phyloP scores from a whole-genome alignment of 2,797 vertebrate genomes.

The Enteromius radiatus region DNA sequence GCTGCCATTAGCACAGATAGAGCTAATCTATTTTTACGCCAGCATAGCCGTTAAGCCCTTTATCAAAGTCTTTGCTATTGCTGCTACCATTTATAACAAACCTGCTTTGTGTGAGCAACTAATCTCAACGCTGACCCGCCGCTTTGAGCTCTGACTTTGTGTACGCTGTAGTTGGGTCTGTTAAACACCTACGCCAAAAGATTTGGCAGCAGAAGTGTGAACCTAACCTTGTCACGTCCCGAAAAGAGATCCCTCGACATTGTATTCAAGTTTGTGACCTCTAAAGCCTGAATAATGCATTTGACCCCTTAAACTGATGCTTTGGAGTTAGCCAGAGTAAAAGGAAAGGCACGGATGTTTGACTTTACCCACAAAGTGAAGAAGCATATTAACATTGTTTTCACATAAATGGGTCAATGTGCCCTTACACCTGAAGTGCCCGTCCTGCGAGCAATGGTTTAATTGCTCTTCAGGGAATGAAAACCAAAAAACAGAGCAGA shows the following conservation, averaged over 20 bases:
- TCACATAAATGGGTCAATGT: constrained; percentile 46
- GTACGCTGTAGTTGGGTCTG: constrained; percentile 5
- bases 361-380: constrained; percentile 22
- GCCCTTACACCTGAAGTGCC: constrained; percentile 14
- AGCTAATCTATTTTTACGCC: constrained; percentile 61
- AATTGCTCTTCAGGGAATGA: constrained; percentile 8
- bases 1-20: constrained; percentile 57
- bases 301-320: constrained; percentile 32
- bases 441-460: constrained; percentile 8
- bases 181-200: constrained; percentile 31
- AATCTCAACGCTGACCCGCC: constrained; percentile 40
- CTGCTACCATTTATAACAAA: constrained; percentile 51
- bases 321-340: constrained; percentile 15
- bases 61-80: constrained; percentile 59
- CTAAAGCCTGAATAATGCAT: constrained; percentile 33
- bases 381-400: constrained; percentile 43
- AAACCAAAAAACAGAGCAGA: neutral
- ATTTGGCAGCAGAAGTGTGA: constrained; percentile 36
- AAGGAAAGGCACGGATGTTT: neutral
- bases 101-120: constrained; percentile 51
- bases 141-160: constrained; percentile 25
- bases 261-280: constrained; percentile 35
- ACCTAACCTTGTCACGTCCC: constrained; percentile 40
- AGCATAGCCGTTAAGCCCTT: constrained; percentile 53
- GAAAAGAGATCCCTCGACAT: constrained; percentile 20